Evolutionary conservation across 1,140 invertebrate genomes (phyloP).

Genomic region (Onthophagus taurus): DNA sequence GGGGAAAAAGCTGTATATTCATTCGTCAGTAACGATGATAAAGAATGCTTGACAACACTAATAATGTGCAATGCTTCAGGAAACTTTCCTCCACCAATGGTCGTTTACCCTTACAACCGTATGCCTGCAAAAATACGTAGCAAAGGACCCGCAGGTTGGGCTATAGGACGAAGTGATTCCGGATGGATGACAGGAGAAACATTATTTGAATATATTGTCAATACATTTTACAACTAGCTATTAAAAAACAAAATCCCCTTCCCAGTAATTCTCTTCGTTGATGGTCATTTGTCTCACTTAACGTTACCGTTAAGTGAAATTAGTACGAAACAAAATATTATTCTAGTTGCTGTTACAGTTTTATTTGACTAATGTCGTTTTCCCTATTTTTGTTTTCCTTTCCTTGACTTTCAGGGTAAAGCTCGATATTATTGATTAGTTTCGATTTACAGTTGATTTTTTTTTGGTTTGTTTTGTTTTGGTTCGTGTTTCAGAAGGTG

Average conservation of each 20-base stretch:
- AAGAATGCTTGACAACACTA: conserved; percentile 20
- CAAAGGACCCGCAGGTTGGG: conserved; percentile 21
- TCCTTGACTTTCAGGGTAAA: no score
- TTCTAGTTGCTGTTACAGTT: no score
- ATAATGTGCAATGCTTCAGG: conserved; percentile 11
- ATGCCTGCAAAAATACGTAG: conserved; percentile 19
- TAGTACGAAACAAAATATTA: conserved; percentile 18
- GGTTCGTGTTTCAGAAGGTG: no score
- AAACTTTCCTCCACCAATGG: conserved; percentile 12
- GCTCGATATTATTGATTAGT: no score
- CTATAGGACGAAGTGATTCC: conserved; percentile 30
- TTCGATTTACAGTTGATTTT: no score
- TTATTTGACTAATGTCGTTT: no score
- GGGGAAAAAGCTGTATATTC: conserved; percentile 28
- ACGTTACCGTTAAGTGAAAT: conserved; percentile 22
- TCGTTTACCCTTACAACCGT: no score
- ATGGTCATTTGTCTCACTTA: conserved; percentile 31
- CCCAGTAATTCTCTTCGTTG: conserved; percentile 33
- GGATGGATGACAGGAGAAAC: conserved; percentile 36
- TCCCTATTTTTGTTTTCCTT: no score
- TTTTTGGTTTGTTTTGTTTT: no score
- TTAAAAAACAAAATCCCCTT: conserved; percentile 22
- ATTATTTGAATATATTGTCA: conserved; percentile 37
- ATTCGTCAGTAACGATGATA: conserved; percentile 20
- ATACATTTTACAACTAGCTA: conserved; percentile 32